Conservation (phyloP, 2,797 vertebrate genomes). For the Calcarius lapponicus region DNA sequence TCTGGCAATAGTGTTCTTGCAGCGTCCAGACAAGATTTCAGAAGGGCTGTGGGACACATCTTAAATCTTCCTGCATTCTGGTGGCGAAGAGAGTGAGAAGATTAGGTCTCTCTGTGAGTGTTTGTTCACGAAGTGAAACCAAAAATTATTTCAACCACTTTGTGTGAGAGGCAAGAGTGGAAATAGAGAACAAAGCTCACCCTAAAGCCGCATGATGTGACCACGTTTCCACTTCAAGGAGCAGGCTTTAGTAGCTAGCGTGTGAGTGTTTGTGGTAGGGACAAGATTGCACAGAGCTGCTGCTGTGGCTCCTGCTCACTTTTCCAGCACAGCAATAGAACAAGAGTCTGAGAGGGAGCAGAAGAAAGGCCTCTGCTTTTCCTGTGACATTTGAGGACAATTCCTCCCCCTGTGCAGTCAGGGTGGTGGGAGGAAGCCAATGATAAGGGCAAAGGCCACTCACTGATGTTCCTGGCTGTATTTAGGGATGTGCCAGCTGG, state of each 20-base stretch:
- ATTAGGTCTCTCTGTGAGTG: fast-evolving
- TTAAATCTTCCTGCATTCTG: neutral
- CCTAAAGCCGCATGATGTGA: neutral
- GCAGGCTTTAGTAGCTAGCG: fast-evolving
- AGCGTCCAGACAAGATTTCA: neutral
- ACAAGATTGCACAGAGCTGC: neutral
- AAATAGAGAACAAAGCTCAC: neutral
- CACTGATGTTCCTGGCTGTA: neutral
- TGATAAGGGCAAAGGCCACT: neutral
- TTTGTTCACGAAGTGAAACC: neutral
- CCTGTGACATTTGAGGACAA: neutral
- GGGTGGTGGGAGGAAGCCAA: neutral
- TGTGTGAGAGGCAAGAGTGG: neutral
- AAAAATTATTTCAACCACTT: neutral
- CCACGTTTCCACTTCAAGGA: neutral
- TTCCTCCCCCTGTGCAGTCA: neutral
- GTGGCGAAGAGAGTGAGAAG: neutral
- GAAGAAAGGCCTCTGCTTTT: neutral
- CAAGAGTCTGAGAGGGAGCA: neutral
- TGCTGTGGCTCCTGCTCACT: neutral
- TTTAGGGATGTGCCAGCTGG: neutral
- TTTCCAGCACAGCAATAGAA: neutral
- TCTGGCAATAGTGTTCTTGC: neutral
- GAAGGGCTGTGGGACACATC: neutral
- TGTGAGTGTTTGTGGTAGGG: neutral